Conservation (phyloP, 2,113 vertebrate genomes). For the Phrynosoma blainvillii region DNA sequence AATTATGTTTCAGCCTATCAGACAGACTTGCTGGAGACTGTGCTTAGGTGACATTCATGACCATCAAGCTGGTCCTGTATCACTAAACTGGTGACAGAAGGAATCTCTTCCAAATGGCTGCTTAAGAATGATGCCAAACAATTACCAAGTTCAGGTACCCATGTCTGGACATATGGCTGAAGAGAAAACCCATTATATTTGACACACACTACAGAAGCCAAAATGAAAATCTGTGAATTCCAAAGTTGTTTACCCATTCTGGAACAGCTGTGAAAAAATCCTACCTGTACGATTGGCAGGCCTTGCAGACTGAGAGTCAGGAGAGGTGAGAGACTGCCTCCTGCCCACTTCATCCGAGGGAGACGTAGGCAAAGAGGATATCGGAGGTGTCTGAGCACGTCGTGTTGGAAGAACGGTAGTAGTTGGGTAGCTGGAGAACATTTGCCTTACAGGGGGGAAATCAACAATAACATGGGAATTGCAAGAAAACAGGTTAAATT, state of each 20-base stretch:
- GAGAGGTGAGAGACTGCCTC: constrained; percentile 95
- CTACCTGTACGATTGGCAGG: constrained; percentile 87
- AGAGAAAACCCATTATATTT: too few relatives aligned
- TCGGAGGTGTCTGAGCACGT: constrained; percentile 94
- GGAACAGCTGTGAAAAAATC: neutral
- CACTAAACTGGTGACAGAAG: too few relatives aligned
- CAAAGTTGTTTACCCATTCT: neutral
- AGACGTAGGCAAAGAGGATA: constrained; percentile 94
- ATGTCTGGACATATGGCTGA: too few relatives aligned
- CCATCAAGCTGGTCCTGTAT: too few relatives aligned
- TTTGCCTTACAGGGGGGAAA: constrained; percentile 83
- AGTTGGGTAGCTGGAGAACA: constrained; percentile 99
- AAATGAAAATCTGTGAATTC: neutral
- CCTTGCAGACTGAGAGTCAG: constrained; percentile 89
- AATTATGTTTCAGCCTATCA: too few relatives aligned
- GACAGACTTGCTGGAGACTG: too few relatives aligned
- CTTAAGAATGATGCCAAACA: neutral
- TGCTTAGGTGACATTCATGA: too few relatives aligned
- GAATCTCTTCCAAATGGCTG: neutral
- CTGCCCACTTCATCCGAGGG: constrained; percentile 95
- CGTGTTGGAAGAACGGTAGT: constrained; percentile 90
- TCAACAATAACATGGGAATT: too few relatives aligned
- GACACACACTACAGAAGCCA: fast-evolving
- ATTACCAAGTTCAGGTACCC: too few relatives aligned
- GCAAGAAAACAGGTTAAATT: neutral